Conservation (phyloP, 2,113 vertebrate species). For the Tetraodon nigroviridis region DNA sequence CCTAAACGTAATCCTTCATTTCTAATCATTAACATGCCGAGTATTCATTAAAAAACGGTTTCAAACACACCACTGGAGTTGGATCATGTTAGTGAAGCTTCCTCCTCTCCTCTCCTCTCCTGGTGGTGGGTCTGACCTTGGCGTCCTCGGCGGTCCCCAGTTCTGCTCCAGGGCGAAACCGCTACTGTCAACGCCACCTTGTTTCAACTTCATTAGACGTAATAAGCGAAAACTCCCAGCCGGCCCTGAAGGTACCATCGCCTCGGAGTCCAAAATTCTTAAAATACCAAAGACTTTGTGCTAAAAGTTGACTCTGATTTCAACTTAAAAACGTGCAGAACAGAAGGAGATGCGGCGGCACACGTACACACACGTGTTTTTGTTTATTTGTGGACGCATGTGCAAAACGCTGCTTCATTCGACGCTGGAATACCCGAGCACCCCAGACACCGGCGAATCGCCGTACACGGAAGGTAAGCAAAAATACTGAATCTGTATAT, state of each 20-base stretch:
- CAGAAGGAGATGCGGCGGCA: slow-evolving; percentile 55
- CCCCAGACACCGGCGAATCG: slow-evolving; percentile 45
- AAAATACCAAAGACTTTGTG: neutral
- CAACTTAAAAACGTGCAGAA: slow-evolving; percentile 11
- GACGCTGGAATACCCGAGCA: slow-evolving; percentile 64
- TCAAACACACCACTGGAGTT: too few relatives aligned
- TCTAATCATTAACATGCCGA: too few relatives aligned
- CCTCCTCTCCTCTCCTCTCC: neutral
- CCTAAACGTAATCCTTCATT: too few relatives aligned
- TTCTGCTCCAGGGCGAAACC: slow-evolving; percentile 15
- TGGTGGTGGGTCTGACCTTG: slow-evolving; percentile 36
- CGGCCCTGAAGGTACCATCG: too few relatives aligned
- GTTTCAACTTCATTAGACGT: too few relatives aligned
- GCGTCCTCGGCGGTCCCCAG: slow-evolving; percentile 58
- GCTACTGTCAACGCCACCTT: slow-evolving; percentile 1
- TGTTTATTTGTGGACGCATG: slow-evolving; percentile 70
- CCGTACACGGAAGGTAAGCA: slow-evolving; percentile 58
- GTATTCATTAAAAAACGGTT: slow-evolving; percentile 5
- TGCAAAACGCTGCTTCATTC: slow-evolving; percentile 75
- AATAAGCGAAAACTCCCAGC: too few relatives aligned
- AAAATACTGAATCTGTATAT: slow-evolving; percentile 80
- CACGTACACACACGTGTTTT: slow-evolving; percentile 53
- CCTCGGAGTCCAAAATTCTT: too few relatives aligned
- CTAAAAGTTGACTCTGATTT: neutral
- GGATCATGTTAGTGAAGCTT: neutral